Evolutionary conservation across 2,888 invertebrate genomes (phyloP).

Genomic region (Nasonia oneida): DNA sequence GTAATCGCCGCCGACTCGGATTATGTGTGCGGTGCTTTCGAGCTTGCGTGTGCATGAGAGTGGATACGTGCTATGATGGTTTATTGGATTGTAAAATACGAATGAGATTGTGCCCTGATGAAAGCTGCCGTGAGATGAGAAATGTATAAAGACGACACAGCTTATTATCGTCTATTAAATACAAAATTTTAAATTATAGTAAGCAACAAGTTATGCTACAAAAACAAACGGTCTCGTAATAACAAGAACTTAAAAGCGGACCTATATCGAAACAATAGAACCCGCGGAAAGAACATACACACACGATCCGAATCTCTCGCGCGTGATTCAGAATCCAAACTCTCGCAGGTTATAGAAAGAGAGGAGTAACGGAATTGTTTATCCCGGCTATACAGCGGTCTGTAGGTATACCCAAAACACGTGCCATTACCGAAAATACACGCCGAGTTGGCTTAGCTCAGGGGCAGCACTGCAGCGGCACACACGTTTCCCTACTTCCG

Average conservation of each 20-base stretch:
- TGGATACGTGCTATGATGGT: neutral
- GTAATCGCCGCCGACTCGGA: neutral
- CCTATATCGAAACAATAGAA: neutral
- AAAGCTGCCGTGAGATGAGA: neutral
- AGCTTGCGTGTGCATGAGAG: neutral
- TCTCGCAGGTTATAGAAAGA: neutral
- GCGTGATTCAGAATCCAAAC: slow-evolving; percentile 48
- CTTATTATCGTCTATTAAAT: no score
- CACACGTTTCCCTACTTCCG: slow-evolving; percentile 56
- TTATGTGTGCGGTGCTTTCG: neutral
- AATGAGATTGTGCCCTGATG: neutral
- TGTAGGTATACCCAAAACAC: slow-evolving; percentile 65
- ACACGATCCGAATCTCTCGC: slow-evolving; percentile 34
- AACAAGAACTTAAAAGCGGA: neutral
- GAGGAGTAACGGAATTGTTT: slow-evolving; percentile 69
- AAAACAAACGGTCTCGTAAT: neutral
- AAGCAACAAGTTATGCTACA: neutral
- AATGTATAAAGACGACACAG: neutral
- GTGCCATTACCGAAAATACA: slow-evolving; percentile 71
- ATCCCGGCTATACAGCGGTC: slow-evolving; percentile 61
- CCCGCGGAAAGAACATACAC: neutral
- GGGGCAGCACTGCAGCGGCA: slow-evolving; percentile 38
- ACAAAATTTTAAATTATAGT: no score
- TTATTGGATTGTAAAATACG: neutral
- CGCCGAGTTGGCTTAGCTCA: slow-evolving; percentile 66